Evolutionary conservation across 1,140 invertebrate species (phyloP), one percentile per base, ranked within the genome.

Genomic region (Spodoptera litura): DNA sequence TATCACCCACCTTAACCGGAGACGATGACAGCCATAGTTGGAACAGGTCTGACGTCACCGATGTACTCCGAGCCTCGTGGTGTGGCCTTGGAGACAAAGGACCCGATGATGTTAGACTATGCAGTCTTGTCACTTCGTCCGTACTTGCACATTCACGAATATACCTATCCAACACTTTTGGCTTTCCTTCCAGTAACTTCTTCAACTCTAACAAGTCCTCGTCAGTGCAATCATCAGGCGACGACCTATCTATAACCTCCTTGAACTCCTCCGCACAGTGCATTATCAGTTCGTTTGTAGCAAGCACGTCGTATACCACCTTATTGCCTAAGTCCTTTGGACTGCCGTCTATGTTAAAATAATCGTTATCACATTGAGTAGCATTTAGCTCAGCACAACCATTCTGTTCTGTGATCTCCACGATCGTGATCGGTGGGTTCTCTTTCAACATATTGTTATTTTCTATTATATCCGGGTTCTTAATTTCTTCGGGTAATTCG

Each of bases 21-120:
- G 96, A 97, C 38, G 96, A 96, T 15, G 97, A 96, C 87, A 98
- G 94, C 97, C 97, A 98, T 70, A 96, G 95, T 86, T 98, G 97
- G 89, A 98, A 98, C 56, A 98, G 95, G 87, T 98, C 97, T 61
- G 97, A 97, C 8, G 97, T 98, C 51, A 98, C 97, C 58, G 97
- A 98, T 76, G 97, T 97, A 81, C 93, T 94, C 62, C 93, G 78
- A 0, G 93, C 93, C 66, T 94, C 90, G 68, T 93, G 90, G 44
- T 83, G 88, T 0, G 91, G 93, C 59, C 97, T 95, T 72, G 96
- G 96, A 9, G 95, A 95, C 56, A 95, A 88, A 0, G 95, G 91
- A 4, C 91, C 89, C 44, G 91, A 91, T 6, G 95, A 94, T 15
- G 95, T 95, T 71, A 96, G 88, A 84, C 88, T 94, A 78, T 95